These are phyloP conservation scores for Lethrus apterus DNA, from an alignment of 1,140 invertebrate genomes.

Conservation along the genomic window DNA sequence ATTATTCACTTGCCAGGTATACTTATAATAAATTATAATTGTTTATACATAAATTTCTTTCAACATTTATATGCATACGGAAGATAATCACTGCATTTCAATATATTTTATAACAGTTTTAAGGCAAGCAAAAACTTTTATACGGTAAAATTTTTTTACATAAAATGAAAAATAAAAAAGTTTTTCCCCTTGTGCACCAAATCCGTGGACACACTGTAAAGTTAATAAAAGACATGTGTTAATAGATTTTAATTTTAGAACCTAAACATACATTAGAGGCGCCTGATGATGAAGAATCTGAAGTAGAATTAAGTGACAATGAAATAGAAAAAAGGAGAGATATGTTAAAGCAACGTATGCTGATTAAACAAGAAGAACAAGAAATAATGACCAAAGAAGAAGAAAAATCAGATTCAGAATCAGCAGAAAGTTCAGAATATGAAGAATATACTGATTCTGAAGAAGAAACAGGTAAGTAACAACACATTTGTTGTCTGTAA, in stretches of 20 bases:
- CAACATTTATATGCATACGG: too few relatives aligned
- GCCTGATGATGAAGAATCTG: slow-evolving; percentile 61
- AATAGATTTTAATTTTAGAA: slow-evolving; percentile 26
- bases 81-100: too few relatives aligned
- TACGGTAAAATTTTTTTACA: not conserved
- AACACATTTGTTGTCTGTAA: too few relatives aligned
- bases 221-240: not conserved
- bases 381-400: slow-evolving; percentile 54
- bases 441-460: slow-evolving; percentile 86
- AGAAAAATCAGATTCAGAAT: slow-evolving; percentile 72
- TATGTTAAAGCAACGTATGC: slow-evolving; percentile 54
- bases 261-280: slow-evolving; percentile 43
- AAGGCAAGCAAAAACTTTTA: too few relatives aligned
- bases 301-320: slow-evolving; percentile 63
- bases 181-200: too few relatives aligned
- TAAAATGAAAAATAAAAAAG: too few relatives aligned
- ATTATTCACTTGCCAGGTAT: slow-evolving; percentile 31
- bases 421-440: slow-evolving; percentile 58
- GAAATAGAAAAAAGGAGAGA: slow-evolving; percentile 77
- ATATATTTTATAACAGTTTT: too few relatives aligned
- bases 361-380: slow-evolving; percentile 60
- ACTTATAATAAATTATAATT: slow-evolving; percentile 1
- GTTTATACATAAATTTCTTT: too few relatives aligned
- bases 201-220: too few relatives aligned
- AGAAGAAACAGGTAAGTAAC: slow-evolving; percentile 59